These are phyloP conservation scores for Enteromius mattozi DNA, from an alignment of 2,797 vertebrate species.

Conservation along the genomic window DNA sequence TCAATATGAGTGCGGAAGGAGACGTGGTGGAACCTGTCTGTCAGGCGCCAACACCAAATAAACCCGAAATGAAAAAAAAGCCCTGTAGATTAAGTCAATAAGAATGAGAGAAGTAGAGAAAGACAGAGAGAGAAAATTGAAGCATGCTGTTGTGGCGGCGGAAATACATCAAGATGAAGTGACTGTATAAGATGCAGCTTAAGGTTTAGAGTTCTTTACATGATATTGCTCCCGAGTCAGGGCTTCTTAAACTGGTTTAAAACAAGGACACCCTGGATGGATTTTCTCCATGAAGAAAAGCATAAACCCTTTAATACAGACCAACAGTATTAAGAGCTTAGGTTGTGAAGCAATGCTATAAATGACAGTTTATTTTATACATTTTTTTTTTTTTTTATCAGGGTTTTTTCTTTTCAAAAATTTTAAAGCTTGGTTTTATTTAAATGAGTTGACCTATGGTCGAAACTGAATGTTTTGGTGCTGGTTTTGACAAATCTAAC, in stretches of 20 bases:
- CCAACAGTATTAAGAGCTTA: background rate
- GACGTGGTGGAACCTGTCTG: slow-evolving; percentile 77
- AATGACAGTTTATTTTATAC: background rate
- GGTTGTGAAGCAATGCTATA: background rate
- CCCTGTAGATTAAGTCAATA: slow-evolving; percentile 78
- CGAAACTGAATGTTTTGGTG: background rate
- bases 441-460: background rate
- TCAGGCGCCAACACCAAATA: slow-evolving; percentile 77
- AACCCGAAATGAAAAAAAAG: slow-evolving; percentile 77
- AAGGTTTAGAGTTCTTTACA: slow-evolving; percentile 72
- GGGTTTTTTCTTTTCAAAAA: too few species aligned
- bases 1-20: slow-evolving; percentile 80
- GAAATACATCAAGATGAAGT: slow-evolving; percentile 48
- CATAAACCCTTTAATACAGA: background rate
- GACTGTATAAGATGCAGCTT: slow-evolving; percentile 74
- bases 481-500: background rate
- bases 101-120: slow-evolving; percentile 49
- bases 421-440: background rate
- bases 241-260: slow-evolving; percentile 51
- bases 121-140: slow-evolving; percentile 25
- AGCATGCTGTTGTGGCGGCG: slow-evolving; percentile 26
- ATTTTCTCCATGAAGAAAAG: background rate
- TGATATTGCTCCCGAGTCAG: slow-evolving; percentile 42
- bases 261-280: background rate
- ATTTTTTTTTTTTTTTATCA: too few species aligned